These are phyloP conservation scores for Fukomys damarensis DNA, from an alignment of 2,113 vertebrate species.

Conservation along the genomic window DNA sequence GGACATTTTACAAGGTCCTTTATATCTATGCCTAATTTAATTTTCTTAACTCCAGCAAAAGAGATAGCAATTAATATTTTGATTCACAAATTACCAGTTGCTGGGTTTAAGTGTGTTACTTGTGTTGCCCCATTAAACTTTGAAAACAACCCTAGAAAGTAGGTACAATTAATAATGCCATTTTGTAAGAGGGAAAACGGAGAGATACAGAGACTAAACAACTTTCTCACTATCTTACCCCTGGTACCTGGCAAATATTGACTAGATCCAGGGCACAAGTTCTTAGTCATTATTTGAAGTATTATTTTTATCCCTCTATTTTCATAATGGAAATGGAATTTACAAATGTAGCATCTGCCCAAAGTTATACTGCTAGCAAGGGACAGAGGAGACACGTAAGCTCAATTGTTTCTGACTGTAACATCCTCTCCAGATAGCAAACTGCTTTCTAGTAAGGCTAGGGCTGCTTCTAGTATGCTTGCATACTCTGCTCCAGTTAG, in stretches of 20 bases:
- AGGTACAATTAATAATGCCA: background rate
- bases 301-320: background rate
- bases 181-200: conserved; percentile 51
- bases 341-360: background rate
- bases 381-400: background rate
- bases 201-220: conserved; percentile 39
- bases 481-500: background rate
- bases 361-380: background rate
- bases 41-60: conserved; percentile 53
- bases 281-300: conserved; percentile 15
- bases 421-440: background rate
- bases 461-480: background rate
- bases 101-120: conserved; percentile 44
- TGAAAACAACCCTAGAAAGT: background rate
- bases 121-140: conserved; percentile 47
- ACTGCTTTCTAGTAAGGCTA: background rate
- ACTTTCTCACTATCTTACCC: background rate
- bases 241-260: background rate
- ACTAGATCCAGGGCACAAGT: background rate
- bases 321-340: conserved; percentile 2
- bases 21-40: conserved; percentile 46
- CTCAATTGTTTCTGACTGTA: background rate
- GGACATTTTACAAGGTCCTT: conserved; percentile 12
- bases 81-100: conserved; percentile 15
- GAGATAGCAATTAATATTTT: conserved; percentile 26